Base-by-base conservation (phyloP, 2,797 vertebrate species). In the Diplodus sargus region DNA sequence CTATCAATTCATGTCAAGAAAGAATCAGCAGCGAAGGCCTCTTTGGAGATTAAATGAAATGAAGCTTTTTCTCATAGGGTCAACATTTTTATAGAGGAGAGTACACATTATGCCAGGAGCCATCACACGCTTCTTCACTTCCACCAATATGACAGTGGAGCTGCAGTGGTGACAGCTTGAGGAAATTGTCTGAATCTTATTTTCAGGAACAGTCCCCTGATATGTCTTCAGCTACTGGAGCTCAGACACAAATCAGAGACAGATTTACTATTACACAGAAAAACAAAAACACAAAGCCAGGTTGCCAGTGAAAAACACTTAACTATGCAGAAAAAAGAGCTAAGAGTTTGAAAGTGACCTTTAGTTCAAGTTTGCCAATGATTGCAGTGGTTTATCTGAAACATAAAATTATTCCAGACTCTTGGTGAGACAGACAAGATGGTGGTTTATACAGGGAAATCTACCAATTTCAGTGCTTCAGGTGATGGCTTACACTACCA, bases 131-230 rank as follows among this genome's bases (percentile, higher is more conserved):
- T 73, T 83, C 68, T 25, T 74, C 68, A 25, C 67, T 74, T 78
- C 14, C 66, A 61, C 63, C 70, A 75, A 57, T 73, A 85, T 84
- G 83, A 88, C 70, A 60, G 67, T 13, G 53, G 60, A 71, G 74
- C 77, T 78, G 71, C 69, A 14, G 71, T 11, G 66, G 58, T 76
- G 89, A 90, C 87, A 83, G 84, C 82, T 79, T 74, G 76, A 85
- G 85, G 80, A 90, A 90, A 88, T 78, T 82, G 82, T 79, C 84
- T 84, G 78, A 87, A 91, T 89, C 82, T 78, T 84, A 86, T 91
- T 86, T 89, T 82, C 70, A 82, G 77, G 69, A 83, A 64, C 57
- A 80, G 84, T 81, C 86, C 81, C 82, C 62, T 64, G 81, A 87
- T 42, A 28, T 57, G 69, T 76, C 64, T 30, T 25, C 57, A 79